Conservation (phyloP, 1,140 invertebrate genomes). For the Tachypleus tridentatus region DNA sequence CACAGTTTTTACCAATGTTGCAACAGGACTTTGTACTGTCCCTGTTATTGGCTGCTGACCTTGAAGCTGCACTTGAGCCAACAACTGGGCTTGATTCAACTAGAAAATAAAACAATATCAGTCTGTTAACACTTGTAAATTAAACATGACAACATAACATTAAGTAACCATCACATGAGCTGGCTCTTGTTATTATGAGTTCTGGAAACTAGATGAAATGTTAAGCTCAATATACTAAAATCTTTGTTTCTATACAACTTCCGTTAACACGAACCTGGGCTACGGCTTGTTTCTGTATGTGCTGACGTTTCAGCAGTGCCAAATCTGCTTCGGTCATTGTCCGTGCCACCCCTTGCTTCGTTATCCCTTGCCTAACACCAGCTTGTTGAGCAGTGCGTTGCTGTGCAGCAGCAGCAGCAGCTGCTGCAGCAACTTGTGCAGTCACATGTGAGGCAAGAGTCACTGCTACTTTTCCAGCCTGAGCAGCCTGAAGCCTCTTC, state of each 20-base stretch:
- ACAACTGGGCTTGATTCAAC: constrained; percentile 39
- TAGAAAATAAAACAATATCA: constrained; percentile 3
- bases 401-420: constrained; percentile 29
- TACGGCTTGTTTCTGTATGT: constrained; percentile 39
- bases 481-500: constrained; percentile 16
- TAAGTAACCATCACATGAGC: background rate
- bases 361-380: constrained; percentile 7
- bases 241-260: background rate
- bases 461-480: constrained; percentile 16
- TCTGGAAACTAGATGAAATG: too few relatives aligned
- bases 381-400: constrained; percentile 19
- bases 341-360: constrained; percentile 38
- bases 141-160: constrained; percentile 5
- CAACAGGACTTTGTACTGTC: background rate
- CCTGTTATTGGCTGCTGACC: constrained; percentile 13
- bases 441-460: constrained; percentile 21
- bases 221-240: background rate
- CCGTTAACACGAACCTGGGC: constrained; percentile 1
- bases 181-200: too few relatives aligned
- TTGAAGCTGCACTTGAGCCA: constrained; percentile 42
- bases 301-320: constrained; percentile 49
- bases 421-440: constrained; percentile 25
- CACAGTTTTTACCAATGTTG: constrained; percentile 6
- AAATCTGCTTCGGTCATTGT: constrained; percentile 52
- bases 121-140: constrained; percentile 16